Evolutionary conservation across 1,140 invertebrate species (phyloP).

Genomic region (Polypedilum pembai): DNA sequence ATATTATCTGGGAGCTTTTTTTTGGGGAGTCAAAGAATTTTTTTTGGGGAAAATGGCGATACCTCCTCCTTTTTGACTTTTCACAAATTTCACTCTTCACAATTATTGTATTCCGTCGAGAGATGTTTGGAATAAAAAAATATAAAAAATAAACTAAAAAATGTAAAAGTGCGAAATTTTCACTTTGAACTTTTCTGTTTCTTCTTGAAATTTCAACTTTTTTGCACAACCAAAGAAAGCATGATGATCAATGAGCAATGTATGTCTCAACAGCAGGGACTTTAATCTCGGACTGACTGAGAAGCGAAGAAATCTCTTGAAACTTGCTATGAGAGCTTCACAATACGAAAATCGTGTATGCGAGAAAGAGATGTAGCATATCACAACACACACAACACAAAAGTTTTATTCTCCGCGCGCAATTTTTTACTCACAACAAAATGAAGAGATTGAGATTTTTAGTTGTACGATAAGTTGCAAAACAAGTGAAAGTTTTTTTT

Average conservation of each 20-base stretch:
- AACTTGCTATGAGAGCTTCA: background rate
- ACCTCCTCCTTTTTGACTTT: background rate
- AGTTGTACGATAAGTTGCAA: background rate
- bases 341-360: background rate
- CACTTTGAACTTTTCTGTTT: no score
- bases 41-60: background rate
- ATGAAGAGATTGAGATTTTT: background rate
- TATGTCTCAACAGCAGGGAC: conserved; percentile 22
- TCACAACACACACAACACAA: background rate
- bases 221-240: conserved; percentile 25
- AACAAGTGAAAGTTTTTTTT: background rate
- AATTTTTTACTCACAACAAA: conserved; percentile 9
- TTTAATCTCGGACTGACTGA: conserved; percentile 28
- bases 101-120: no score
- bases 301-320: background rate
- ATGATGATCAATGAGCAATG: background rate
- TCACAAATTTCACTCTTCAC: background rate
- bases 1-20: background rate
- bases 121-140: background rate
- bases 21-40: background rate
- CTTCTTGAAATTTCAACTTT: background rate
- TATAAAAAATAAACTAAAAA: conserved; percentile 7
- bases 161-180: background rate
- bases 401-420: background rate
- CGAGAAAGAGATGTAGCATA: conserved; percentile 5